phyloP scores from a whole-genome alignment of 2,888 invertebrate species.

The Autographa pulchrina region DNA sequence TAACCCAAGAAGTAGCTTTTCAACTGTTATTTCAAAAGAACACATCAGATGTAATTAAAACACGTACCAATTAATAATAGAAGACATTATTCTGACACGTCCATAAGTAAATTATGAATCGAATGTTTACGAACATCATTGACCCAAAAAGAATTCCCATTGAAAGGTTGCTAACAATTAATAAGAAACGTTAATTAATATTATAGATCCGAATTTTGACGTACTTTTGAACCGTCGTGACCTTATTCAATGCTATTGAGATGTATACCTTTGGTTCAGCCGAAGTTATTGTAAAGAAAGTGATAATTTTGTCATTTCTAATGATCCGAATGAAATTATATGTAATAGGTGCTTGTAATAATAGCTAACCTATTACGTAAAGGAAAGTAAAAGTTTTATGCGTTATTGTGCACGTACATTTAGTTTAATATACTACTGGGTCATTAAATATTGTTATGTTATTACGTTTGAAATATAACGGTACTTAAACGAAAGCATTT shows the following conservation, averaged over 20 bases:
- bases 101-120: constrained; percentile 69
- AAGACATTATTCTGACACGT: constrained; percentile 60
- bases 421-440: constrained; percentile 41
- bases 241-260: constrained; percentile 49
- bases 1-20: constrained; percentile 36
- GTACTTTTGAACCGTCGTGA: constrained; percentile 54
- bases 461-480: constrained; percentile 12
- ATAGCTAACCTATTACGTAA: constrained; percentile 68
- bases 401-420: constrained; percentile 53
- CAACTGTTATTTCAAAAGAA: constrained; percentile 48
- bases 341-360: constrained; percentile 61
- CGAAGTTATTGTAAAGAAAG: constrained; percentile 65
- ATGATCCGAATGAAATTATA: constrained; percentile 65
- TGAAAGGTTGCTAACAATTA: constrained; percentile 72
- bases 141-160: constrained; percentile 71
- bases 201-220: constrained; percentile 62
- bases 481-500: background rate
- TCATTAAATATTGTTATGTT: constrained; percentile 33
- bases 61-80: constrained; percentile 67
- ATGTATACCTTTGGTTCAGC: constrained; percentile 29
- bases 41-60: constrained; percentile 67
- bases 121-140: constrained; percentile 75
- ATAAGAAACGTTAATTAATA: constrained; percentile 77
- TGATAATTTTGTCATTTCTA: constrained; percentile 74
- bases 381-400: constrained; percentile 67